A percentile compares a stretch with the other conserved stretches of the same genome.
These are phyloP conservation scores for Brachypterus glaber DNA, from an alignment of 2,888 invertebrate species.

Conservation along the genomic window DNA sequence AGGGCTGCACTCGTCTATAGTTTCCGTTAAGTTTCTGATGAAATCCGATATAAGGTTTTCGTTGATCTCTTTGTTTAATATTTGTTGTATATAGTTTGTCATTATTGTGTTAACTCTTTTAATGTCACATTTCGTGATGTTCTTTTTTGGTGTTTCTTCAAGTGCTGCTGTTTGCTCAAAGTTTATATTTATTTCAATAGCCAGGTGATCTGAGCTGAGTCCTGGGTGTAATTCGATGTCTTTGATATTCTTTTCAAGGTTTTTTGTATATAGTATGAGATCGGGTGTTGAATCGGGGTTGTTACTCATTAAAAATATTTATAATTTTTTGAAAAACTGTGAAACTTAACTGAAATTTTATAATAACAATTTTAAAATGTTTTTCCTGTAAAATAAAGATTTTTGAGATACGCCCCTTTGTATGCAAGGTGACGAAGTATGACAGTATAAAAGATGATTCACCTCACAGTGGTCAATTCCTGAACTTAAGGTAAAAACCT, in stretches of 20 bases:
- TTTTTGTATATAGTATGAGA: not conserved
- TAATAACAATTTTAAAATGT: no score
- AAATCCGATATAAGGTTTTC: not conserved
- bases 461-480: no score
- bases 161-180: not conserved
- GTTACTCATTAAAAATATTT: not conserved
- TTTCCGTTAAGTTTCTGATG: no score
- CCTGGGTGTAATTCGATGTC: not conserved
- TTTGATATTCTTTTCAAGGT: not conserved
- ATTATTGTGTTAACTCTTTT: not conserved
- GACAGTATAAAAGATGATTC: no score
- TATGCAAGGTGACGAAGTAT: no score
- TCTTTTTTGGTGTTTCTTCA: not conserved
- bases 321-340: no score
- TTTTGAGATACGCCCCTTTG: no score
- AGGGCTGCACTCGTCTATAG: not conserved
- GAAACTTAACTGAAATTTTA: no score
- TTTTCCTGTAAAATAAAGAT: no score
- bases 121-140: not conserved
- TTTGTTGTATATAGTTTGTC: not conserved
- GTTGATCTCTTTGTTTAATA: not conserved
- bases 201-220: not conserved
- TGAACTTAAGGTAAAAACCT: no score
- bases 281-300: conserved; percentile 1
- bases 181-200: not conserved